A percentile compares a stretch with the other conserved stretches of the same genome.
Conservation (phyloP, 2,797 vertebrate genomes). For the Phylloscopus collybita region DNA sequence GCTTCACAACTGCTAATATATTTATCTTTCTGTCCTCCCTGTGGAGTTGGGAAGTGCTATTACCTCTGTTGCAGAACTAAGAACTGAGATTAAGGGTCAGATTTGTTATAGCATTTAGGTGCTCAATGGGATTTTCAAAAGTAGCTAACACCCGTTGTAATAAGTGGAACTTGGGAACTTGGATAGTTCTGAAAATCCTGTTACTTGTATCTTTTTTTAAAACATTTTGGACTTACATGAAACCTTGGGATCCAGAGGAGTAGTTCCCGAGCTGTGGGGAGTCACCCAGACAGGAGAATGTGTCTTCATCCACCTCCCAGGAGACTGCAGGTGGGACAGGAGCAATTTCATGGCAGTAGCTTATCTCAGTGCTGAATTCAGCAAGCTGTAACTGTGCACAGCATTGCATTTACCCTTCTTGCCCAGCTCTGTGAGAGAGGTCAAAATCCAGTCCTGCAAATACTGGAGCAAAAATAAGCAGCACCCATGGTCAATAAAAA, state of each 20-base stretch:
- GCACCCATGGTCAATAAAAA: conserved; percentile 30
- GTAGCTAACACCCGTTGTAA: neutral
- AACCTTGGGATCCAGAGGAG: neutral
- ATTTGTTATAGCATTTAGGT: conserved; percentile 51
- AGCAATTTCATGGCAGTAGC: neutral
- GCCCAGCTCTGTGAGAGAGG: neutral
- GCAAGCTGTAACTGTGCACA: neutral
- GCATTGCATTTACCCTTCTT: neutral
- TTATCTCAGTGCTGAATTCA: neutral
- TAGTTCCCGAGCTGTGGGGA: neutral
- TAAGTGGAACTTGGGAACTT: neutral
- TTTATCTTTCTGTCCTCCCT: conserved; percentile 19
- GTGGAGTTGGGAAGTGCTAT: neutral
- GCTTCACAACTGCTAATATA: neutral
- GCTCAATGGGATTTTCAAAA: conserved; percentile 49
- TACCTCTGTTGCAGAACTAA: conserved; percentile 48
- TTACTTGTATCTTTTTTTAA: neutral
- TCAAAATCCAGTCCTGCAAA: conserved; percentile 13
- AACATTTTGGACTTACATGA: neutral
- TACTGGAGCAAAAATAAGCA: conserved; percentile 36
- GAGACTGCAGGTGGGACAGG: neutral
- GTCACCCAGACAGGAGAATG: neutral
- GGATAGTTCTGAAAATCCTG: neutral
- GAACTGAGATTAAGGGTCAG: conserved; percentile 51
- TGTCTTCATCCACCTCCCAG: neutral